Evolutionary conservation across 2,113 vertebrate species (phyloP), one percentile per base, ranked within the genome.

Genomic region (Tyto alba): DNA sequence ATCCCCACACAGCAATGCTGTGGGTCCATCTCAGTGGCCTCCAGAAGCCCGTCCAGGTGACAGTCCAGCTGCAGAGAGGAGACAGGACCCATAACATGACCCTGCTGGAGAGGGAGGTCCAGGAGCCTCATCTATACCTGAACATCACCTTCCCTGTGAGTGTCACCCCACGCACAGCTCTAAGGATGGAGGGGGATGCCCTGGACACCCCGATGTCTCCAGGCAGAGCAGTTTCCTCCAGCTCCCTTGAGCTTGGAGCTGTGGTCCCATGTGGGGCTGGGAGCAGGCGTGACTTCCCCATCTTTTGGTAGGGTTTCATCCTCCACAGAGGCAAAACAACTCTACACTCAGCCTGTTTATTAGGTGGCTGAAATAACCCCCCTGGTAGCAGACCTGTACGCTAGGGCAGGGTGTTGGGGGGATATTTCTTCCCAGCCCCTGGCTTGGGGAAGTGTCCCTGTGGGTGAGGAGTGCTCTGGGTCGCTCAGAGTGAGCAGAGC

Each of bases 11-110:
- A 10, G 19, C 90, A 0, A 67, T 2, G 6, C 41, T 96, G 50
- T 96, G 96, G 94, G 88, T 93, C 30, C 94, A 96, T 19, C 93
- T 96, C 81, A 71, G 85, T 2, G 74, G 64, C 19, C 64, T 96
- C 74, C 69, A 38, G 0, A 14, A 82, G 69, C 88, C 81, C 0
- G n/a, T 81, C 59, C 93, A 85, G 74, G 12, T 95, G 93, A 72
- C 0, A 7, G 3, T 95, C 47, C 69, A 91, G 74, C 74, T 94
- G 81, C 73, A 75, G 93, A 36, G 88, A 22, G 7, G 1, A 27
- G 36, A 43, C 0, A 0, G 41, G 10, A 47, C 40, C 41, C 36
- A 5, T 0, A 27, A 38, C 82, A 67, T 45, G 73, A 71, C 21
- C 7, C 21, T 96, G 69, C 77, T 95, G 36, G 80, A 55, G 11